phyloP scores from a whole-genome alignment of 1,140 invertebrate genomes.

The Zaprionus vittiger region DNA sequence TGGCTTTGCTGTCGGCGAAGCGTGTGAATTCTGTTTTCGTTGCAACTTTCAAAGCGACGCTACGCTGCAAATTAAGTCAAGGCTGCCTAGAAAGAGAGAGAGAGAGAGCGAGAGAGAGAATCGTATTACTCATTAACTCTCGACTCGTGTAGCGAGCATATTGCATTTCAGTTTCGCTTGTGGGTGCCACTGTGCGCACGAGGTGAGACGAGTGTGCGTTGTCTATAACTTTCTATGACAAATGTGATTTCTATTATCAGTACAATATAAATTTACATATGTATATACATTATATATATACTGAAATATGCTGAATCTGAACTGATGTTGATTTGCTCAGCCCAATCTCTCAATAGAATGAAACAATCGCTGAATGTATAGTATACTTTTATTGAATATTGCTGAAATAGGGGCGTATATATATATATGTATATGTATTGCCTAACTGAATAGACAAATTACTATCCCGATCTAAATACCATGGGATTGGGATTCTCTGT shows the following conservation, averaged over 20 bases:
- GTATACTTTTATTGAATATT: too few relatives aligned
- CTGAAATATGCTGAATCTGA: neutral
- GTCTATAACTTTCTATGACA: neutral
- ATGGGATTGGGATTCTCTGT: too few relatives aligned
- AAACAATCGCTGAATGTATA: too few relatives aligned
- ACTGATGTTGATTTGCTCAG: too few relatives aligned
- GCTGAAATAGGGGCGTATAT: too few relatives aligned
- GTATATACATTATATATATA: neutral
- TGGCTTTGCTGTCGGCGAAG: slow-evolving; percentile 18
- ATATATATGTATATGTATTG: too few relatives aligned
- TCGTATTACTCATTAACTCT: slow-evolving; percentile 66
- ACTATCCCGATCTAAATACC: too few relatives aligned
- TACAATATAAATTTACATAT: neutral
- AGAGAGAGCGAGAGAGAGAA: slow-evolving; percentile 18
- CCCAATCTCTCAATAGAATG: too few relatives aligned
- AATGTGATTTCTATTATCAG: slow-evolving; percentile 8
- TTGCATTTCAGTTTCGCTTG: slow-evolving; percentile 52
- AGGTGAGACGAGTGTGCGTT: neutral
- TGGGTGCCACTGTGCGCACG: neutral
- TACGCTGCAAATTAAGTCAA: slow-evolving; percentile 75
- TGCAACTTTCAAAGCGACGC: slow-evolving; percentile 78
- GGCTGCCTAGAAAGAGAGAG: slow-evolving; percentile 33
- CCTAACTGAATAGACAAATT: too few relatives aligned
- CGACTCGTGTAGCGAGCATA: slow-evolving; percentile 44
- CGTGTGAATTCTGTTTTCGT: slow-evolving; percentile 79